Conservation (phyloP, 2,113 vertebrate species). For the Scopus umbretta region DNA sequence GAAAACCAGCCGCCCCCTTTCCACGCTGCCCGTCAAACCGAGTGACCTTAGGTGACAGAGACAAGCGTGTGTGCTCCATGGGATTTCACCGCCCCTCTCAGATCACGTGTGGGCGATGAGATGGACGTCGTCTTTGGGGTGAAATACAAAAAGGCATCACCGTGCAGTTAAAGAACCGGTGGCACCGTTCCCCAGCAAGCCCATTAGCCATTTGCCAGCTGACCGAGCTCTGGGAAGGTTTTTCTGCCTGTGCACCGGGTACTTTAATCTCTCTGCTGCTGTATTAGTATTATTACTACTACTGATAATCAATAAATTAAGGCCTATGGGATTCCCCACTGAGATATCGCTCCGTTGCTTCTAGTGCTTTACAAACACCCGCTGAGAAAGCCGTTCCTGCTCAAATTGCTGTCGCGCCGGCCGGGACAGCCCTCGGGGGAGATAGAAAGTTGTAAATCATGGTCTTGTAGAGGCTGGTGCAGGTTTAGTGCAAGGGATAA, state of each 20-base stretch:
- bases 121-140: not conserved
- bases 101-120: rapidly evolving
- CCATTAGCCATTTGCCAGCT: not conserved
- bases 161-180: not conserved
- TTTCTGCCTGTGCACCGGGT: not conserved
- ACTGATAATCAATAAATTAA: not conserved
- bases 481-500: not conserved
- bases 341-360: rapidly evolving
- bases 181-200: not conserved
- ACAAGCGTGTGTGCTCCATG: rapidly evolving
- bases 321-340: not conserved
- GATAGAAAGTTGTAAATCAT: not conserved
- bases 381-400: not conserved
- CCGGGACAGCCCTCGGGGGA: not conserved
- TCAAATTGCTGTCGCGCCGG: rapidly evolving
- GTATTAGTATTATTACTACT: not conserved
- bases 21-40: rapidly evolving
- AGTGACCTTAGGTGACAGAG: not conserved
- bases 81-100: not conserved
- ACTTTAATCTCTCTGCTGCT: not conserved
- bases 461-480: not conserved
- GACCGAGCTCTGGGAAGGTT: not conserved
- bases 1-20: not conserved
- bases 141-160: not conserved
- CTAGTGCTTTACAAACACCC: not conserved